These are phyloP conservation scores for Rhea americana DNA, from an alignment of 2,113 vertebrate species.

Conservation along the genomic window DNA sequence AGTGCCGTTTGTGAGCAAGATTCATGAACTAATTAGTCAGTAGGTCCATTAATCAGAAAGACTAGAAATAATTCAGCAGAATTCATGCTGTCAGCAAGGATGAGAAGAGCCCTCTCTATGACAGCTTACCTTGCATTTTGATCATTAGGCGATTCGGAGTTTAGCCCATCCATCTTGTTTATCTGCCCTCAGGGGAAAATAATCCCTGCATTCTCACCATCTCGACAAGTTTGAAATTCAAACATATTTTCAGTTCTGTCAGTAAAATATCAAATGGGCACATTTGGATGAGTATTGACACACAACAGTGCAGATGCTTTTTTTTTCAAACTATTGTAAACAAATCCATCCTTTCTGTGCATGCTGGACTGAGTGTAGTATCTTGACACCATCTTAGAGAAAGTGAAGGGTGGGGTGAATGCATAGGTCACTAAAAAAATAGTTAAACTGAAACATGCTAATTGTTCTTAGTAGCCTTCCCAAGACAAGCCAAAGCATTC, in stretches of 20 bases:
- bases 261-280: constrained; percentile 66
- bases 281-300: constrained; percentile 63
- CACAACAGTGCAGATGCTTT: background rate
- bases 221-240: constrained; percentile 71
- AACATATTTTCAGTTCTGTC: constrained; percentile 69
- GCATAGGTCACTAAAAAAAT: background rate
- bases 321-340: constrained; percentile 24
- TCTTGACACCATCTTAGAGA: background rate
- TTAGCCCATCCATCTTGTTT: constrained; percentile 72
- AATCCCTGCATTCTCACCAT: constrained; percentile 63
- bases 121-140: constrained; percentile 71
- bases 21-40: constrained; percentile 61
- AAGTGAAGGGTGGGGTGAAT: background rate
- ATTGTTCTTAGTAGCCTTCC: constrained; percentile 13
- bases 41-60: constrained; percentile 47
- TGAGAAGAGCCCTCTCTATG: constrained; percentile 57
- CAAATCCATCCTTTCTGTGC: constrained; percentile 12
- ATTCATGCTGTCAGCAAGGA: constrained; percentile 66
- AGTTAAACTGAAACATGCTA: background rate
- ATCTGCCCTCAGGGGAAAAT: constrained; percentile 72
- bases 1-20: constrained; percentile 11
- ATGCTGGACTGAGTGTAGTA: background rate
- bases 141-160: constrained; percentile 68
- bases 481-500: constrained; percentile 28
- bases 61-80: constrained; percentile 60